These are phyloP conservation scores for Hylia prasina DNA, from an alignment of 2,113 vertebrate species.

Conservation along the genomic window DNA sequence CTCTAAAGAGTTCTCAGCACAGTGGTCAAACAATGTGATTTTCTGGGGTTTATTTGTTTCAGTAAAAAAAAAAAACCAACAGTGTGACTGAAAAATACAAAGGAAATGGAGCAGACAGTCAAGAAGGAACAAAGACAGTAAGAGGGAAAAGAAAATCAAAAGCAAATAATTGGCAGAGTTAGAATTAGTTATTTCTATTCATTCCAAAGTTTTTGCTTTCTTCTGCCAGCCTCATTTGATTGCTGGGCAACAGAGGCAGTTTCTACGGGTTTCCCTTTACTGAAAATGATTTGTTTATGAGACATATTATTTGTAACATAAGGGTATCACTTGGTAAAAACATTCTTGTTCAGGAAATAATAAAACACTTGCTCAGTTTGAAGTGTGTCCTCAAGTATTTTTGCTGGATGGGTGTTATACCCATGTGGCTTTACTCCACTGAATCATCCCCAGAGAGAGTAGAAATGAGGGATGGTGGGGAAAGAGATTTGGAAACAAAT, in stretches of 20 bases:
- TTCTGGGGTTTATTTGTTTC: neutral
- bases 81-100: neutral
- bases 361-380: neutral
- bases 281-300: neutral
- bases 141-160: neutral
- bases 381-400: constrained; percentile 1
- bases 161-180: neutral
- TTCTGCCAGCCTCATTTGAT: neutral
- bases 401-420: neutral
- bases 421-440: neutral
- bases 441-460: neutral
- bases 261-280: neutral
- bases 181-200: neutral
- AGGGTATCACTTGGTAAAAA: neutral
- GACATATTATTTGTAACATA: neutral
- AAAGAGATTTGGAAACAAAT: constrained; percentile 12
- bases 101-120: neutral
- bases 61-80: neutral
- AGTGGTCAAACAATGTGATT: neutral
- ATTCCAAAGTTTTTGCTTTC: neutral
- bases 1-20: neutral
- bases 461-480: neutral
- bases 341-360: neutral
- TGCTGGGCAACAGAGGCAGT: neutral
- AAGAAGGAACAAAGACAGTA: neutral